These are phyloP conservation scores for Drosophila navojoa DNA, from an alignment of 1,140 invertebrate species.

Conservation along the genomic window DNA sequence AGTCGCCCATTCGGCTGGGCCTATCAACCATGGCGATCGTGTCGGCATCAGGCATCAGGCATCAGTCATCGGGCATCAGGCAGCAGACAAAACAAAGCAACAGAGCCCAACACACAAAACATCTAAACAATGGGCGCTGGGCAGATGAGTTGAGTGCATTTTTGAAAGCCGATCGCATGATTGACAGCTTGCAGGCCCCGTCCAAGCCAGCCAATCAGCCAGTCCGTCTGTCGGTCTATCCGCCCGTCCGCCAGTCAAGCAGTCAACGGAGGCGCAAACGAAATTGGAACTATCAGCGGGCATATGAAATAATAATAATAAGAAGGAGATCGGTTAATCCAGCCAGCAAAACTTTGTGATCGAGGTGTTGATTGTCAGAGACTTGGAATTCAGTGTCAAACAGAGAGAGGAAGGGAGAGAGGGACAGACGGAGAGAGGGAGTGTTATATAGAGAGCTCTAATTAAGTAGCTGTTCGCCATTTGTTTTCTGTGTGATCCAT, in stretches of 20 bases:
- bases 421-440: background rate
- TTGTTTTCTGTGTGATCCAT: constrained; percentile 22
- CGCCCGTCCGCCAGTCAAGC: constrained; percentile 5
- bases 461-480: constrained; percentile 33
- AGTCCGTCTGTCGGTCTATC: constrained; percentile 8
- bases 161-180: constrained; percentile 56
- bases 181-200: constrained; percentile 38
- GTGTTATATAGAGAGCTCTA: constrained; percentile 5
- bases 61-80: constrained; percentile 11
- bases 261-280: constrained; percentile 28
- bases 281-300: constrained; percentile 56
- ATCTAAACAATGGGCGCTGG: constrained; percentile 34
- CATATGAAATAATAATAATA: constrained; percentile 26
- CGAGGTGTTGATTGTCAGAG: constrained; percentile 45
- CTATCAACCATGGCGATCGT: constrained; percentile 28
- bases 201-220: background rate
- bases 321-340: constrained; percentile 26
- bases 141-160: constrained; percentile 54
- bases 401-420: background rate
- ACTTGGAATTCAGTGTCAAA: constrained; percentile 13
- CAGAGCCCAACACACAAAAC: constrained; percentile 23
- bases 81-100: constrained; percentile 27
- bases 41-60: constrained; percentile 17
- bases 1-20: constrained; percentile 15
- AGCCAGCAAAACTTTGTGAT: constrained; percentile 32